phyloP scores from a whole-genome alignment of 2,797 vertebrate species.

The Lophotriccus pileatus region DNA sequence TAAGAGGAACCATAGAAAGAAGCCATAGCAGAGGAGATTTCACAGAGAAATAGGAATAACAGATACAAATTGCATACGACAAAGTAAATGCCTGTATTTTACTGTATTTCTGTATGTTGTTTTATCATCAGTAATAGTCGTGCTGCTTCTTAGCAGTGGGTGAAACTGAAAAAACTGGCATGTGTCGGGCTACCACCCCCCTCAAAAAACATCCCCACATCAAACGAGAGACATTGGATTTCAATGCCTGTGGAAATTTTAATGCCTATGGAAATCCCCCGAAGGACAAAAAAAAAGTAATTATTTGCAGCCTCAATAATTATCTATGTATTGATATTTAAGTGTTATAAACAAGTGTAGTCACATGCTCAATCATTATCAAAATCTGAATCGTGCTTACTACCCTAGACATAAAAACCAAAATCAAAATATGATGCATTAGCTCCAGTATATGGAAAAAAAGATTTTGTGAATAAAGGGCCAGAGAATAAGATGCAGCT shows the following conservation, averaged over 20 bases:
- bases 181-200: neutral
- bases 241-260: neutral
- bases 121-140: neutral
- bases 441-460: neutral
- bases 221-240: neutral
- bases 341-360: neutral
- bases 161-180: neutral
- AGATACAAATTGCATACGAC: neutral
- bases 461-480: neutral
- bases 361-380: neutral
- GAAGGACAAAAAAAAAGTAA: neutral
- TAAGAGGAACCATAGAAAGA: neutral
- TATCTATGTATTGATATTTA: neutral
- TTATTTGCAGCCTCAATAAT: neutral
- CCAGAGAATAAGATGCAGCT: neutral
- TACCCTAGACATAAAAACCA: neutral
- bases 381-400: neutral
- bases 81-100: neutral
- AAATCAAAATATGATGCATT: neutral
- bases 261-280: neutral
- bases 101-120: neutral
- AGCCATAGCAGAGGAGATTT: neutral
- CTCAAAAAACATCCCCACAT: rapidly evolving
- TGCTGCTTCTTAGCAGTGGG: neutral
- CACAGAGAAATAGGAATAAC: neutral